Percentiles rank a stretch among this genome's conserved stretches.
These are phyloP conservation scores for Megathymus violae DNA, from an alignment of 1,140 invertebrate species.

Conservation along the genomic window DNA sequence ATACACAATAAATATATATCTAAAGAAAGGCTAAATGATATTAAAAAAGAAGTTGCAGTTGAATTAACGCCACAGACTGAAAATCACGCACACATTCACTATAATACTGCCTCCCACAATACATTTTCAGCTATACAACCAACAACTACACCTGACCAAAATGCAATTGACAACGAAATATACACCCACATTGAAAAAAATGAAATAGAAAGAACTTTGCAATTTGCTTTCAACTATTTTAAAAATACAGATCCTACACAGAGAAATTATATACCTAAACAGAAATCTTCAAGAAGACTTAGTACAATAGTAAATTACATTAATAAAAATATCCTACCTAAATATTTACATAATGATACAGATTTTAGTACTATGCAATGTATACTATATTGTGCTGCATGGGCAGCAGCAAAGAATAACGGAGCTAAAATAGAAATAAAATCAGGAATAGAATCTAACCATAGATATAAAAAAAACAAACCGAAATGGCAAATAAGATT, in stretches of 20 bases:
- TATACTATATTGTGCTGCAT: constrained; percentile 37
- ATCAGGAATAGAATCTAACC: not conserved
- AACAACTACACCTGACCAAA: not conserved
- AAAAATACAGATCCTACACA: constrained; percentile 22
- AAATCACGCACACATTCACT: not conserved
- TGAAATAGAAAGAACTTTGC: constrained; percentile 6
- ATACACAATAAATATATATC: constrained; percentile 16
- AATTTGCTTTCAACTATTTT: not conserved
- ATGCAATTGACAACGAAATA: not conserved
- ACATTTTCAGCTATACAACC: not conserved
- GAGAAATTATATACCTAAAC: constrained; percentile 37
- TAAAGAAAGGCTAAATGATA: not conserved
- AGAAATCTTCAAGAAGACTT: constrained; percentile 35
- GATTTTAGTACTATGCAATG: constrained; percentile 35
- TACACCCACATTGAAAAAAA: not conserved
- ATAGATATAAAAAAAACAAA: not conserved
- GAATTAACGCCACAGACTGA: not conserved
- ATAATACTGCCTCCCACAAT: not conserved
- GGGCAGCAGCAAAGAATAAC: constrained; percentile 28
- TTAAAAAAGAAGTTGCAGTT: not conserved
- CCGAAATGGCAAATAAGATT: constrained; percentile 16
- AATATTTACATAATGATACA: constrained; percentile 5
- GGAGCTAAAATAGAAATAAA: constrained; percentile 21
- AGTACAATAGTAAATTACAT: constrained; percentile 27
- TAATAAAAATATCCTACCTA: constrained; percentile 21